A percentile compares a stretch with the other conserved stretches of the same genome.
These are phyloP conservation scores for Carabus problematicus DNA, from an alignment of 2,888 invertebrate genomes.

Conservation along the genomic window DNA sequence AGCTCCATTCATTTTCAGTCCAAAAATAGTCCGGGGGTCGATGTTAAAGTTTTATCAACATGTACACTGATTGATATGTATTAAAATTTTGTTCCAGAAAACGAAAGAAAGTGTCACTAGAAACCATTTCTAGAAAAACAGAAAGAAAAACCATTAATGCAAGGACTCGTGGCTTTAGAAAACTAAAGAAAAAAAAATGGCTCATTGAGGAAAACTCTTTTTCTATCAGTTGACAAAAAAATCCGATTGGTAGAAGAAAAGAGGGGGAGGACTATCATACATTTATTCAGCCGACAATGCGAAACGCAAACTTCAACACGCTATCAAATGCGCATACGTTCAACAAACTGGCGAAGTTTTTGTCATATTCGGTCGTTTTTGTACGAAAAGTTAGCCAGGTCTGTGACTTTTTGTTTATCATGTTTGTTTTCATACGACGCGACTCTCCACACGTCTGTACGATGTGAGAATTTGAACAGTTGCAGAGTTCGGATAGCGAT, in stretches of 20 bases:
- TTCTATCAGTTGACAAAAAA: neutral
- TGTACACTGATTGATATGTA: too few relatives aligned
- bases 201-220: neutral
- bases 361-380: conserved; percentile 8
- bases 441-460: conserved; percentile 3
- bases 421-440: conserved; percentile 10
- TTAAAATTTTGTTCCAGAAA: too few relatives aligned
- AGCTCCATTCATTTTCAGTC: too few relatives aligned
- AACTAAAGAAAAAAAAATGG: neutral
- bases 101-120: too few relatives aligned
- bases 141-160: neutral
- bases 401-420: conserved; percentile 23
- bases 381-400: conserved; percentile 9
- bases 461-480: conserved; percentile 20
- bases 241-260: neutral
- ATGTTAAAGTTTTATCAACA: too few relatives aligned
- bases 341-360: conserved; percentile 11
- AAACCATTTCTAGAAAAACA: too few relatives aligned
- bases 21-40: too few relatives aligned
- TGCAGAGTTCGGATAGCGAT: conserved; percentile 5
- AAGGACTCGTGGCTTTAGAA: neutral
- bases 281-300: conserved; percentile 16
- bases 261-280: neutral
- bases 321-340: conserved; percentile 18
- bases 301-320: conserved; percentile 4